These are phyloP conservation scores for Mesembrinibis cayennensis DNA, from an alignment of 2,113 vertebrate species.

Conservation along the genomic window DNA sequence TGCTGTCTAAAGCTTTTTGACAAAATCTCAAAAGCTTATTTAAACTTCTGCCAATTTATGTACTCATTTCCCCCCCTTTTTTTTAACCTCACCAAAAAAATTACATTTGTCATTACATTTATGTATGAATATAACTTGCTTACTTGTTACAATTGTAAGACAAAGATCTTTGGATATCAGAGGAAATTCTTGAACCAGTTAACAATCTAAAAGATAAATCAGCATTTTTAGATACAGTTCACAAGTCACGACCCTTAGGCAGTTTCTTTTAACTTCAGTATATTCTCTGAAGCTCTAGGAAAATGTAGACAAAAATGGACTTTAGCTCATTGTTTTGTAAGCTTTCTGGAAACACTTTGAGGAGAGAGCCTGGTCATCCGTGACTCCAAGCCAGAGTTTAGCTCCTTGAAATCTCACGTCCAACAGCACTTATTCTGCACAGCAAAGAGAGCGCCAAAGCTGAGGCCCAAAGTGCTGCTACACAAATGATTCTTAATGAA, in stretches of 20 bases:
- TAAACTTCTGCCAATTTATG: background rate
- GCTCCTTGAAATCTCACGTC: background rate
- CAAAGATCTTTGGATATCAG: background rate
- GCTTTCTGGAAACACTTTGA: background rate
- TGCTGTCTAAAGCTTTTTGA: background rate
- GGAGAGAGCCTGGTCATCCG: background rate
- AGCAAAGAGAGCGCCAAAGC: background rate
- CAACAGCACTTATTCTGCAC: background rate
- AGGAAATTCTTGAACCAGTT: background rate
- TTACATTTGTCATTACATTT: background rate
- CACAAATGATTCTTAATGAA: slow-evolving; percentile 8
- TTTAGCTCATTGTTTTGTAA: background rate
- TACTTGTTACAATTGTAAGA: background rate
- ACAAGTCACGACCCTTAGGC: background rate
- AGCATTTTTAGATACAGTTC: background rate
- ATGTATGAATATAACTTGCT: background rate
- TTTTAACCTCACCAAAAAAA: background rate
- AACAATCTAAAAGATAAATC: background rate
- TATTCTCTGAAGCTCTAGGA: background rate
- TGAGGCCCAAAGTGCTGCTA: background rate
- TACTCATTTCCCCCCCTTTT: background rate
- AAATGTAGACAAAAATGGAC: background rate
- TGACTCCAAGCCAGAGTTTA: background rate
- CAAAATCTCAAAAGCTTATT: background rate
- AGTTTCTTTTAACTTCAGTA: background rate